Conservation (phyloP, 2,888 invertebrate species). For the Myopa tessellatipennis region DNA sequence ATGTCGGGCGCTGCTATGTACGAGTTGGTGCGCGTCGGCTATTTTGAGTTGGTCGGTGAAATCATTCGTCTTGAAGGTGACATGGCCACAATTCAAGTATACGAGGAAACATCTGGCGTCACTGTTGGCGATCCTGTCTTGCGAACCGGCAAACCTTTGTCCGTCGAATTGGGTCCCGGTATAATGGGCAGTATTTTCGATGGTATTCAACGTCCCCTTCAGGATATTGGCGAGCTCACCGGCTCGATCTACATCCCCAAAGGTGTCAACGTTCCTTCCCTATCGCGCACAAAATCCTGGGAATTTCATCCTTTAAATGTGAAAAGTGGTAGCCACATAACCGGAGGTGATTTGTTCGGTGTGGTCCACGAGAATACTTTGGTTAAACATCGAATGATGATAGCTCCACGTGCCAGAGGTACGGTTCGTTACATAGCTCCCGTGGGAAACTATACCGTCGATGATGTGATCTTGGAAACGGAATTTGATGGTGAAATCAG, state of each 20-base stretch:
- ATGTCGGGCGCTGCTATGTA: slow-evolving; percentile 99
- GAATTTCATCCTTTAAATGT: slow-evolving; percentile 87
- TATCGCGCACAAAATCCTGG: slow-evolving; percentile 85
- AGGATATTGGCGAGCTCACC: slow-evolving; percentile 91
- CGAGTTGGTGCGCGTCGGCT: slow-evolving; percentile 97
- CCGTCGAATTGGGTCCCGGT: slow-evolving; percentile 97
- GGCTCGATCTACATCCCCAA: slow-evolving; percentile 98
- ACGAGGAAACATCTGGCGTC: slow-evolving; percentile 95
- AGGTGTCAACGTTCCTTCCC: slow-evolving; percentile 91
- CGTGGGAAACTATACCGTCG: slow-evolving; percentile 90
- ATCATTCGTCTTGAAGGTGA: slow-evolving; percentile 99
- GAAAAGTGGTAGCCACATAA: slow-evolving; percentile 92
- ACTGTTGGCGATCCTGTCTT: slow-evolving; percentile 98
- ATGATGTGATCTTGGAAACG: slow-evolving; percentile 92
- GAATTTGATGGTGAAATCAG: slow-evolving; percentile 95
- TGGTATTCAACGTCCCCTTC: slow-evolving; percentile 97
- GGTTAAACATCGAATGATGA: slow-evolving; percentile 93
- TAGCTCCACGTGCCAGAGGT: slow-evolving; percentile 93
- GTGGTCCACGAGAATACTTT: slow-evolving; percentile 95
- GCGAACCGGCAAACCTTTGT: slow-evolving; percentile 96
- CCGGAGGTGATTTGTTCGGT: slow-evolving; percentile 96
- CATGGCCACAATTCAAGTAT: slow-evolving; percentile 98
- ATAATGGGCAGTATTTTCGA: slow-evolving; percentile 99
- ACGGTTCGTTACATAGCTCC: slow-evolving; percentile 94
- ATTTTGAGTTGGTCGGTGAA: slow-evolving; percentile 96